Evolutionary conservation across 2,888 invertebrate genomes (phyloP), one percentile per base, ranked within the genome.

Genomic region (Hirtodrosophila confusa): DNA sequence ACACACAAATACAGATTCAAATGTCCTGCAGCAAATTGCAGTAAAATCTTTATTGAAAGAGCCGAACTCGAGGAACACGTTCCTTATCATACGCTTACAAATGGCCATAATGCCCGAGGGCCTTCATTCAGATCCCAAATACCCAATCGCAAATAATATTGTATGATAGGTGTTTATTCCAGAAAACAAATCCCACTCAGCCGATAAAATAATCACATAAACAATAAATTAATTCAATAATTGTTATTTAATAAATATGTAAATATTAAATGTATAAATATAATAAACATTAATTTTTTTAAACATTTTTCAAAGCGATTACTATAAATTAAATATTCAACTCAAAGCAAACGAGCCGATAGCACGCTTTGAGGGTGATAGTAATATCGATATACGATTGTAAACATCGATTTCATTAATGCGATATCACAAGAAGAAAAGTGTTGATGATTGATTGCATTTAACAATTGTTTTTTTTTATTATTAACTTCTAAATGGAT

Each of bases 401-500:
- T 6, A 10, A 27, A 2, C 3, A 66, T 61, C 73, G 71, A 65
- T 56, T 24, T 4, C 3, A 1, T 8, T 4, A 5, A 5, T 61
- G 31, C 56, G 56, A 65, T 72, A 72, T 23, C 50, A 39, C 7
- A 35, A 7, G 12, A 39, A 10, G 50, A 61, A 71, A 76, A 76
- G 54, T 69, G 43, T 63, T 69, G 69, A 12, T 57, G 45, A 75
- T 56, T 75, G 56, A 54, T 55, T 61, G 50, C 66, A 66, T 70
- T 71, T 31, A 56, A 27, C 10, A 60, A 58, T 56, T 65, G 40
- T 37, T 36, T 63, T 47, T 47, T 53, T 49, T 31, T 47, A 29
- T 44, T 43, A 71, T 51, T 2, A 43, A 11, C 7, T 43, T 8
- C 7, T 40, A 50, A 68, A 89, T 89, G 89, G 89, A 89, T 17